phyloP scores from a whole-genome alignment of 2,113 vertebrate species.

The Nicator chloris region DNA sequence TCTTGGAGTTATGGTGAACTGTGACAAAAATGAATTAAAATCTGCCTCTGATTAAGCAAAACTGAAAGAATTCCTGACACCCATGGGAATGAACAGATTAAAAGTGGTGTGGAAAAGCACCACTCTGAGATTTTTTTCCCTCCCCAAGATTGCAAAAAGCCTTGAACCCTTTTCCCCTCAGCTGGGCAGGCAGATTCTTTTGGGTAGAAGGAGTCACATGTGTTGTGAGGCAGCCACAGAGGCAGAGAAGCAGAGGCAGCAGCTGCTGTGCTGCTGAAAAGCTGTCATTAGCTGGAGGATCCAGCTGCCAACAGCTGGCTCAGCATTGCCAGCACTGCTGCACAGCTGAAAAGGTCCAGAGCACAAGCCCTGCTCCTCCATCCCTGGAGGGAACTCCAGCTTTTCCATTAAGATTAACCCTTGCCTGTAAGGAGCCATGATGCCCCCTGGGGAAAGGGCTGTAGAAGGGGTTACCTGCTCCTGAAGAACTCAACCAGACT shows the following conservation, averaged over 20 bases:
- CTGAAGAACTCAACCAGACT: background rate
- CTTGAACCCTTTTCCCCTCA: background rate
- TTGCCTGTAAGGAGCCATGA: fast-evolving
- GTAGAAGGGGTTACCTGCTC: fast-evolving
- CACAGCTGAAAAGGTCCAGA: background rate
- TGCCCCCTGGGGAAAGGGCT: background rate
- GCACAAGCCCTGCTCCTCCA: background rate
- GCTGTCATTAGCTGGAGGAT: background rate
- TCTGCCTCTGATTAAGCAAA: background rate
- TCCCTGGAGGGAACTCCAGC: background rate
- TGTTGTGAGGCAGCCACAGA: background rate
- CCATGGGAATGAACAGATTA: background rate
- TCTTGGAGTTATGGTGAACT: background rate
- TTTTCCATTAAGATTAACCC: background rate
- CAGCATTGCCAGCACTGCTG: background rate
- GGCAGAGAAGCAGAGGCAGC: background rate
- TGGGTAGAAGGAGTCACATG: background rate
- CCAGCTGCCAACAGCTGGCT: background rate
- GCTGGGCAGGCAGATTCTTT: background rate
- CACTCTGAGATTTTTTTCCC: background rate
- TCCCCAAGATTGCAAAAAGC: background rate
- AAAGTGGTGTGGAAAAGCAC: background rate
- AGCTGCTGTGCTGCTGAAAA: background rate
- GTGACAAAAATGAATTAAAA: background rate
- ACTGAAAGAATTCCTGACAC: background rate